These are phyloP conservation scores for Lophius americanus DNA, from an alignment of 2,797 vertebrate species.

Conservation along the genomic window DNA sequence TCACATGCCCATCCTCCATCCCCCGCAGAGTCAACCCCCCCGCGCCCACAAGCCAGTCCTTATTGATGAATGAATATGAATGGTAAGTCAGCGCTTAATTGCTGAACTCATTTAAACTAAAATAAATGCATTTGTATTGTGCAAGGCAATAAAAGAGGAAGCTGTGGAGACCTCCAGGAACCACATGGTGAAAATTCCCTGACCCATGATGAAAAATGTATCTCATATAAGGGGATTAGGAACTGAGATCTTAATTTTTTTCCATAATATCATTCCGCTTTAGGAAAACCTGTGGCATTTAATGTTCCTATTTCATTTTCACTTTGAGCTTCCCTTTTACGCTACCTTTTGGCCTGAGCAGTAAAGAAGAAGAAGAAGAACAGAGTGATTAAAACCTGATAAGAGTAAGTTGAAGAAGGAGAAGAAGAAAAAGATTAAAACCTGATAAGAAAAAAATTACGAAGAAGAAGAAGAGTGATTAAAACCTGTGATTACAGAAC, in stretches of 20 bases:
- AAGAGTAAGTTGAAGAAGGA: too few species aligned
- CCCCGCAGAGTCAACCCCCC: conserved; percentile 32
- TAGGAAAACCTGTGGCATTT: conserved; percentile 8
- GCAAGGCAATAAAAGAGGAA: not conserved
- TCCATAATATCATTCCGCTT: conserved; percentile 28
- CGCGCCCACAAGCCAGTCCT: conserved; percentile 25
- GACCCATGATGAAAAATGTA: conserved; percentile 18
- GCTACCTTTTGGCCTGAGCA: not conserved
- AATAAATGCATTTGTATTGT: conserved; percentile 18
- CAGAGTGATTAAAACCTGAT: too few species aligned
- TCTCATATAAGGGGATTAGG: conserved; percentile 7
- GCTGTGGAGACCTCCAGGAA: conserved; percentile 38
- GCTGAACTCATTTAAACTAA: conserved; percentile 34
- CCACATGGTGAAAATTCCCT: conserved; percentile 44
- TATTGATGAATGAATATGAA: conserved; percentile 67
- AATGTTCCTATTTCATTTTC: conserved; percentile 28
- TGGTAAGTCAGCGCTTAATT: conserved; percentile 65
- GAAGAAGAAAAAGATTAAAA: too few species aligned
- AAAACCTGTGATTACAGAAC: too few species aligned
- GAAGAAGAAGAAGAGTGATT: too few species aligned
- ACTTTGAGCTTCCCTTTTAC: conserved; percentile 14
- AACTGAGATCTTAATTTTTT: conserved; percentile 24
- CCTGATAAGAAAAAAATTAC: too few species aligned
- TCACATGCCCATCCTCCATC: conserved; percentile 32
- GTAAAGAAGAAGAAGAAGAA: not conserved